Base-by-base conservation (phyloP, 1,140 invertebrate species). In the Eupeodes corollae region DNA sequence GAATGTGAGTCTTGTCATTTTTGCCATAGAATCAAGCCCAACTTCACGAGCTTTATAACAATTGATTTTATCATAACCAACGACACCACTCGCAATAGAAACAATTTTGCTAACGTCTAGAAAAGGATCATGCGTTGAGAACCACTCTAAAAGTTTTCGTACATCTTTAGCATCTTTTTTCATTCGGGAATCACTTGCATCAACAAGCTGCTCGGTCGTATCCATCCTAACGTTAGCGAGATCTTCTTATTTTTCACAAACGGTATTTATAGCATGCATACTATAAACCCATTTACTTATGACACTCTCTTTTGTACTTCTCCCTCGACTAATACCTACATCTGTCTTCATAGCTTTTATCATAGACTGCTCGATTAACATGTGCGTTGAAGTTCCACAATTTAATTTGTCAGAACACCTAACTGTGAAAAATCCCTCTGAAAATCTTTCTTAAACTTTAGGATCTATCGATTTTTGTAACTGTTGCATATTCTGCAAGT, bases 321-420 rank as follows among this genome's bases (percentile, higher is more conserved):
- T n/a, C 6, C 62, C 59, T 49, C 50, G 56, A 51, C 56, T 42
- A 45, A 70, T 37, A 47, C 58, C 69, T 49, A 68, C 68, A 49
- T 52, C 50, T 45, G 61, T 67, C 49, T 70, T 72, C 56, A 73
- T 62, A 37, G 62, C 51, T 51, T 63, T 56, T 61, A 72, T 73
- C 32, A 70, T 49, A 18, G 42, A 54, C 35, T 68, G 64, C 31
- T 68, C 61, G 44, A 67, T 69, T 11, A 63, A 51, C 59, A 69
- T 66, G 47, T 68, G 62, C 10, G 63, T 53, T 44, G 56, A 72
- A 49, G 65, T 57, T 43, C 70, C 68, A 56, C 40, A 59, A 54
- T 60, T 69, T 44, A 64, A 69, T 56, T 68, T 69, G 35, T 73
- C 63, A 45, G 61, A 56, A 44, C 68, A 52, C 53, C 57, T 52